Base-by-base conservation (phyloP, 2,888 invertebrate species). In the Dolichomitus sp. region DNA sequence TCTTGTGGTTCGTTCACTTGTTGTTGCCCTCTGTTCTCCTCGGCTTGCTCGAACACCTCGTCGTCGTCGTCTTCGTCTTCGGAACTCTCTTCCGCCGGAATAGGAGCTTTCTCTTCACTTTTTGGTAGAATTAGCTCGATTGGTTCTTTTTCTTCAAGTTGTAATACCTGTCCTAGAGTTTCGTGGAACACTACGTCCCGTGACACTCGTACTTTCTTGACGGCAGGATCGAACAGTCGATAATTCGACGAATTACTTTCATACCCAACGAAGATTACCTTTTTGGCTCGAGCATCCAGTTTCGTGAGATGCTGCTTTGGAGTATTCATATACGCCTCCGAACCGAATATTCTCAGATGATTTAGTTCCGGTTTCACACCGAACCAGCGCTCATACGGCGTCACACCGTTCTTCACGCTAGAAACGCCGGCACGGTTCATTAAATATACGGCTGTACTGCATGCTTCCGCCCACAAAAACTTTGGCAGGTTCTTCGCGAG, bases 361-460 rank as follows among this genome's bases (percentile, higher is more conserved):
- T 7, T 7, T 23, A 9, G 23, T 1, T 0, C 3, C 23, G 52
- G 37, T 2, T 37, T 37, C 37, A 37, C 37, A 9, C 37, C 37
- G 1, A 17, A 0, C 14, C 48, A n/a, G 0, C 0, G 11, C 48
- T n/a, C n/a, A 12, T 48, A 48, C 0, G 37, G 37, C 0, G 37
- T 37, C 9, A 9, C 37, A 1, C 9, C 9, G 0, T 1, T 37
- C 37, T 2, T 7, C 0, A 2, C 9, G 2, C 37, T 37, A 0
- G 37, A 37, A 1, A 9, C 37, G 1, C 37, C 37, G 0, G 50
- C 61, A 5, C 61, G 37, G 5, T 73, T 61, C 14, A 52, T 7
- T 1, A 73, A n/a, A 27, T 73, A 73, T 1, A 73, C 14, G 0
- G 73, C 61, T n/a, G 59, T 61, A 50, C 48, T 61, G 6, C 37